A percentile compares a stretch with the other conserved stretches of the same genome.
Conservation (phyloP, 2,888 invertebrate genomes). For the Peribatodes rhomboidaria region DNA sequence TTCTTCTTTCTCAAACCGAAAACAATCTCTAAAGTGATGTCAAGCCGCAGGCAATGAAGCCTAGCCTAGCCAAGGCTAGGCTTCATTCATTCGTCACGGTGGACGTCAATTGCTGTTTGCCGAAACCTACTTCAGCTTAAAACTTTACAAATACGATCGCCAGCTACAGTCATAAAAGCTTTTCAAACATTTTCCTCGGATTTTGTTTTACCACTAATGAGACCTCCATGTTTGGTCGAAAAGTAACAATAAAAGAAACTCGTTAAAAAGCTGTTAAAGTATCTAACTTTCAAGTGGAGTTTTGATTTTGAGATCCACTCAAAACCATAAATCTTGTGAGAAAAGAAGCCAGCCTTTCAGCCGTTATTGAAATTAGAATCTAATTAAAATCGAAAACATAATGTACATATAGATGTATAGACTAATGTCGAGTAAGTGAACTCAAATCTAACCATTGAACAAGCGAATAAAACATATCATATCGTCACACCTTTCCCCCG, state of each 20-base stretch:
- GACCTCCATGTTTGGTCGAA: conserved; percentile 7
- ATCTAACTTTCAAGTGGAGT: background rate
- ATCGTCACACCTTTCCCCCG: no score
- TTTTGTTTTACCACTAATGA: conserved; percentile 24
- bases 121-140: background rate
- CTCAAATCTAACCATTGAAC: conserved; percentile 1
- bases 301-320: background rate
- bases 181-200: conserved; percentile 13
- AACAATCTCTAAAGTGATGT: conserved; percentile 3
- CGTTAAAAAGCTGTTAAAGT: conserved; percentile 7
- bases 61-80: no score
- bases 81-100: conserved; percentile 10
- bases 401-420: background rate
- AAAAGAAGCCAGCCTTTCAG: background rate
- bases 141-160: conserved; percentile 22
- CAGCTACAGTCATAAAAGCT: conserved; percentile 10
- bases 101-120: conserved; percentile 16
- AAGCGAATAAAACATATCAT: background rate
- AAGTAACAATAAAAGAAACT: conserved; percentile 25
- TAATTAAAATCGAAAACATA: background rate
- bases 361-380: background rate
- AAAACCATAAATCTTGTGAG: background rate
- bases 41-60: background rate
- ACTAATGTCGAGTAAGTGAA: background rate
- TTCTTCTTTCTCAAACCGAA: conserved; percentile 1